phyloP scores from a whole-genome alignment of 1,140 invertebrate genomes.

The Diprion similis region DNA sequence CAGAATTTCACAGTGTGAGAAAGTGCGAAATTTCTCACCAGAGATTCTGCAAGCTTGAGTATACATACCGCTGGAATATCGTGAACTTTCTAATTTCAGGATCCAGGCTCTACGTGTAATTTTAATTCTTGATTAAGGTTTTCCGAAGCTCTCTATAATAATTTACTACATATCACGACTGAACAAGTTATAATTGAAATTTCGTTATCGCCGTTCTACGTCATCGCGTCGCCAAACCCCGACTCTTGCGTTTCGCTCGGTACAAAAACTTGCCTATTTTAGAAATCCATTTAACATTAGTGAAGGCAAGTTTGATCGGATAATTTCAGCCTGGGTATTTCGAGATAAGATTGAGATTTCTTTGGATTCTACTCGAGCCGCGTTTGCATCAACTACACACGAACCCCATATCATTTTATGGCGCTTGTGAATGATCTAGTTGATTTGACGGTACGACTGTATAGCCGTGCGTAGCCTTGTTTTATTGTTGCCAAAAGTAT shows the following conservation, averaged over 20 bases:
- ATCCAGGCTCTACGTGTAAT: not conserved
- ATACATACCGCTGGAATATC: not conserved
- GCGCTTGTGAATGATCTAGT: not conserved
- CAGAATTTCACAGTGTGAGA: too few relatives aligned
- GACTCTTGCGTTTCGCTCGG: conserved; percentile 1
- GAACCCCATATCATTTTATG: not conserved
- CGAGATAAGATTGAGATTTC: too few relatives aligned
- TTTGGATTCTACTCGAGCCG: too few relatives aligned
- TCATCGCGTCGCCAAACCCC: conserved; percentile 35
- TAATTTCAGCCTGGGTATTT: too few relatives aligned
- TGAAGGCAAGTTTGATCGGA: not conserved
- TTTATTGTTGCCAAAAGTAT: not conserved
- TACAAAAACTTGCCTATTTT: conserved; percentile 11
- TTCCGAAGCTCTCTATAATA: not conserved
- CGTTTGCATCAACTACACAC: too few relatives aligned
- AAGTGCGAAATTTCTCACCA: too few relatives aligned
- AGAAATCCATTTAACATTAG: not conserved
- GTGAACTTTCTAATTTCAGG: not conserved
- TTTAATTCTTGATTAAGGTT: not conserved
- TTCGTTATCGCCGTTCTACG: conserved; percentile 48
- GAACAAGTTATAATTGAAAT: conserved; percentile 20
- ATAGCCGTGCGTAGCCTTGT: not conserved
- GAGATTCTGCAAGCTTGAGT: too few relatives aligned
- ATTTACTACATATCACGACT: not conserved
- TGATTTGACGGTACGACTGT: not conserved